Base-by-base conservation (phyloP, 2,888 invertebrate species). In the Dusona sp. region DNA sequence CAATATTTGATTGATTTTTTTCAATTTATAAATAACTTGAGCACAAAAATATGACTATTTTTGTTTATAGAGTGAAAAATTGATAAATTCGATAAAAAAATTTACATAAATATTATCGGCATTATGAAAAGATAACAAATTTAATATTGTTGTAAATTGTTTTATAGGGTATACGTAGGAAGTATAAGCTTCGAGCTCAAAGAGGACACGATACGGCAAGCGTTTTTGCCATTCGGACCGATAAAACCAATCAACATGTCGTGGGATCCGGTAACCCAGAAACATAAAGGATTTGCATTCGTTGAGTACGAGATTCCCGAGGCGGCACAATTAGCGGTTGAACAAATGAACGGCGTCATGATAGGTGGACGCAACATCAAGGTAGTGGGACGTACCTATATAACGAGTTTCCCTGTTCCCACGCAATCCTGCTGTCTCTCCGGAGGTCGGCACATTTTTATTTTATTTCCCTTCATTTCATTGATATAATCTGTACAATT, bases 181-280 rank as follows among this genome's bases (percentile, higher is more conserved):
- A 99, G 99, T 92, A 99, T 99, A 93, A 99, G 99, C 93, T 99
- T 99, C 95, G 99, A 99, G 95, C 96, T 99, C 92, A 98, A 99
- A 94, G 99, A 99, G 95, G 99, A 99, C 94, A 99, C 99, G 4
- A 98, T 99, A 90, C 96, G 99, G 73, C 98, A 98, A 93, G 98
- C 99, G 25, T 99, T 99, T 95, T 96, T 98, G 87, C 99, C 99
- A 22, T 99, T 99, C 95, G 99, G 99, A 16, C 99, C 99, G 16
- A 99, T 99, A 93, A 99, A 99, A 95, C 98, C 99, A n/a, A 99
- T 99, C 94, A 99, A 99, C 95, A 99, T 99, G 98, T 99, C 99
- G 7, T 99, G 99, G 98, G 99, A 99, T 95, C 98, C 99, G 1
- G 97, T 99, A 77, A 99, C 99, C 89, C 98, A 99, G 95, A 99